Percentiles rank a stretch among this genome's conserved stretches.
Evolutionary conservation across 2,113 vertebrate genomes (phyloP).

Genomic region (Poeciliopsis retropinna): DNA sequence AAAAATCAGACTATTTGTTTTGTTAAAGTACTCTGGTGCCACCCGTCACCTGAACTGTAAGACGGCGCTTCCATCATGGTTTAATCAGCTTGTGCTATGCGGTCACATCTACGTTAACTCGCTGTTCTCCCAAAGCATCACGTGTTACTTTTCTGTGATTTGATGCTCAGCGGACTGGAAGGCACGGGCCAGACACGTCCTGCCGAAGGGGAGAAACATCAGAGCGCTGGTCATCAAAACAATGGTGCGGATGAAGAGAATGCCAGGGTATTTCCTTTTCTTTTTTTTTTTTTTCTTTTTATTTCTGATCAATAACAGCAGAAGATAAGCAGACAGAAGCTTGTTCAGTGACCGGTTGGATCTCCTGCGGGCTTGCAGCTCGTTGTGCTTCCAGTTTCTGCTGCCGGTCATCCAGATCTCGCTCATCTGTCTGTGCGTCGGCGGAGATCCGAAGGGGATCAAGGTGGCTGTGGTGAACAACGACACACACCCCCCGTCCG

Average conservation of each 20-base stretch:
- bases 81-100: too few relatives aligned
- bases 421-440: conserved; percentile 82
- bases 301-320: background rate
- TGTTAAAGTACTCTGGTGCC: too few relatives aligned
- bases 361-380: conserved; percentile 59
- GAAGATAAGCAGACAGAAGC: background rate
- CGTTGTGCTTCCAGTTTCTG: conserved; percentile 84
- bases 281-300: background rate
- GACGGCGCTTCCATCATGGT: too few relatives aligned
- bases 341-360: background rate
- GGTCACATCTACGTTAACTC: background rate
- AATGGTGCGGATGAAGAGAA: conserved; percentile 80
- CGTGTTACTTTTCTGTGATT: background rate
- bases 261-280: conserved; percentile 71
- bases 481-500: conserved; percentile 66
- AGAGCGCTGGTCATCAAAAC: conserved; percentile 80
- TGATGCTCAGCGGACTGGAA: conserved; percentile 76
- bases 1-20: too few relatives aligned
- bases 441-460: conserved; percentile 77
- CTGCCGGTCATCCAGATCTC: conserved; percentile 84
- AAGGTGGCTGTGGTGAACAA: conserved; percentile 83
- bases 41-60: too few relatives aligned
- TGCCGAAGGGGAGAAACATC: conserved; percentile 83
- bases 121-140: background rate
- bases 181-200: conserved; percentile 65